Percentiles rank a stretch among this genome's conserved stretches.
Evolutionary conservation across 2,888 invertebrate genomes (phyloP).

Genomic region (Parnassius mnemosyne): DNA sequence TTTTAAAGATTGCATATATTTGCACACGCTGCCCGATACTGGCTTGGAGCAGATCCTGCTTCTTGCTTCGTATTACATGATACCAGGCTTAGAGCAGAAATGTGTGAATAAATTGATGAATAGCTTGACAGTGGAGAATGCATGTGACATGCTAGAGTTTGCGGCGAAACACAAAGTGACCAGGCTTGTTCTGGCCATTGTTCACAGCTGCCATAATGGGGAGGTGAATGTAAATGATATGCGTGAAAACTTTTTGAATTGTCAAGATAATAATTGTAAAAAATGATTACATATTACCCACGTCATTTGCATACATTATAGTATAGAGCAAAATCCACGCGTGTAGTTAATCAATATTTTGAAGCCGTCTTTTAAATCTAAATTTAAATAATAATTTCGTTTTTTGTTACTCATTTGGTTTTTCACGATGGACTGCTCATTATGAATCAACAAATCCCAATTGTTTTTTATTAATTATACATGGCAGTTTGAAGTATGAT

Average conservation of each 20-base stretch:
- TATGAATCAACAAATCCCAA: no score
- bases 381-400: no score
- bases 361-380: no score
- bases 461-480: no score
- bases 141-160: conserved; percentile 46
- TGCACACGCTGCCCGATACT: conserved; percentile 42
- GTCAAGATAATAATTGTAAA: no score
- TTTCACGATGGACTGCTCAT: no score
- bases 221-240: conserved; percentile 42
- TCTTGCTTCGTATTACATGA: conserved; percentile 49
- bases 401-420: no score
- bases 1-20: conserved; percentile 51
- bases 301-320: no score
- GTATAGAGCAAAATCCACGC: no score
- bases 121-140: conserved; percentile 34
- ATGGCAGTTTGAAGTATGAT: no score
- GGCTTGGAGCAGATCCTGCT: conserved; percentile 48
- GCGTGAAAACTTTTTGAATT: conserved; percentile 33
- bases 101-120: conserved; percentile 47
- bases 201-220: conserved; percentile 43
- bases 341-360: no score
- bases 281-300: no score
- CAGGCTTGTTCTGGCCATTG: conserved; percentile 42
- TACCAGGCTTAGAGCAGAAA: conserved; percentile 49
- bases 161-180: conserved; percentile 47